Evolutionary conservation across 2,797 vertebrate genomes (phyloP).

Genomic region (Chromobotia macracanthus): DNA sequence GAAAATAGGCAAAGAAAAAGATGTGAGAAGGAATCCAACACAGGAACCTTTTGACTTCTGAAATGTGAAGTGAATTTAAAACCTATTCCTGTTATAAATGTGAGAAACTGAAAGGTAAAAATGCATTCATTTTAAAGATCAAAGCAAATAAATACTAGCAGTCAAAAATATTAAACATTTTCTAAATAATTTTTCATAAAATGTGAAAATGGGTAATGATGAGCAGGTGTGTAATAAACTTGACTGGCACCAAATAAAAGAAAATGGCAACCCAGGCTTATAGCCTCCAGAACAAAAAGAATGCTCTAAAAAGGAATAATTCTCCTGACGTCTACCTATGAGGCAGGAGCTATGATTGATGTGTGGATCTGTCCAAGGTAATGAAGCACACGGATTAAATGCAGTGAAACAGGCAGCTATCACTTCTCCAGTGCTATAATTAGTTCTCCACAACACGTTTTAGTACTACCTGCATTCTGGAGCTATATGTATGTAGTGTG

Average conservation of each 20-base stretch:
- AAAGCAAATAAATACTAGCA: too few relatives aligned
- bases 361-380: slow-evolving; percentile 25
- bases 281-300: not conserved
- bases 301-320: not conserved
- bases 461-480: not conserved
- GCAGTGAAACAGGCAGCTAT: slow-evolving; percentile 19
- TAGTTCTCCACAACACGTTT: slow-evolving; percentile 32
- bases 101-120: too few relatives aligned
- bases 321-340: slow-evolving; percentile 4
- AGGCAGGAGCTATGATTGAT: slow-evolving; percentile 45
- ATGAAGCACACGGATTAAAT: slow-evolving; percentile 30
- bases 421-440: slow-evolving; percentile 41
- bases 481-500: too few relatives aligned
- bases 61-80: too few relatives aligned
- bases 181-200: too few relatives aligned
- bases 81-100: too few relatives aligned
- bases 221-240: not conserved
- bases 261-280: not conserved
- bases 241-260: not conserved
- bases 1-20: not conserved
- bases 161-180: too few relatives aligned
- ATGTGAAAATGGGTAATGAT: not conserved
- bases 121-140: too few relatives aligned
- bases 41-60: too few relatives aligned
- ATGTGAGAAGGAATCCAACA: not conserved